Evolutionary conservation across 2,113 vertebrate genomes (phyloP), one percentile per base, ranked within the genome.

Genomic region (Lagopus muta): DNA sequence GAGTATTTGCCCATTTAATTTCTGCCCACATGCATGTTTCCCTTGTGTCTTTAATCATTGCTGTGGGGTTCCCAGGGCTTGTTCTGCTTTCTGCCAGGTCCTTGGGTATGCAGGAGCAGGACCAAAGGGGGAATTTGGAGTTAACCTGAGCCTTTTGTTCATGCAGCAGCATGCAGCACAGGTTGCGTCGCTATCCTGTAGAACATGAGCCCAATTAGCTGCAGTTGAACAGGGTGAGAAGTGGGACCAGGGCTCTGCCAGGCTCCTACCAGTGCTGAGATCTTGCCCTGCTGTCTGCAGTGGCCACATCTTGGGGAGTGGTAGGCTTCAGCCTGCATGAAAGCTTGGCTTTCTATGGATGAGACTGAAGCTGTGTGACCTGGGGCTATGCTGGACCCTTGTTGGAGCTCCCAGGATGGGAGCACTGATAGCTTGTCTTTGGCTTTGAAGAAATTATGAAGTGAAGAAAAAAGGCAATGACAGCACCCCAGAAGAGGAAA

Each of bases 271-370:
- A 15, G 34, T 6, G 64, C 34, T 40, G 30, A 32, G 48, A 25
- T 57, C 25, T 22, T 36, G 21, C 21, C 36, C 27, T 27, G 70
- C 34, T 30, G 38, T 20, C 42, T 30, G 36, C 32, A 3, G 13
- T 13, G 13, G 8, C 32, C 5, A 0, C 8, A 8, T 43, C 42
- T 45, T 34, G 32, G 10, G 10, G 30, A 22, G 34, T 25, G 48
- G 55, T 27, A 57, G 32, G 22, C 18, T 79, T 32, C 54, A n/a
- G 74, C 38, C 45, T 32, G 14, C 60, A 14, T 24, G 14, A 67
- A 65, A 76, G 8, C 16, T 65, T 38, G 8, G 25, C 36, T 47
- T 64, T 50, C 13, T 1, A 1, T 1, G 4, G 18, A 20, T 1
- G 2, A 54, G 32, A 12, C 45, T 30, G n/a, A 60, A 69, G 38